Conservation (phyloP, 2,888 invertebrate species). For the Andrena haemorrhoa region DNA sequence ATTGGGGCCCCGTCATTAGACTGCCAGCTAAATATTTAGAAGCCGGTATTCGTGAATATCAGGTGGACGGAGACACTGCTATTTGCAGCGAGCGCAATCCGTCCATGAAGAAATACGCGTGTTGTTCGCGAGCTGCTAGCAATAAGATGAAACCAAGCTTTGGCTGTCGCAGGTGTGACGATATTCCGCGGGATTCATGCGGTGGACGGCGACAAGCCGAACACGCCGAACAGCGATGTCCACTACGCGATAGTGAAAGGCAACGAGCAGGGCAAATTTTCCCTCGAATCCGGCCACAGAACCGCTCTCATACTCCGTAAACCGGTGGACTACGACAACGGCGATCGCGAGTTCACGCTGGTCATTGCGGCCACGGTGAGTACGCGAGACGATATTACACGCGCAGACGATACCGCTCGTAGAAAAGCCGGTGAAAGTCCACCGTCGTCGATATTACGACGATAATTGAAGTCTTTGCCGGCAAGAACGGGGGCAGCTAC, state of each 20-base stretch:
- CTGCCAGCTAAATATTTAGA: no score
- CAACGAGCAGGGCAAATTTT: constrained; percentile 91
- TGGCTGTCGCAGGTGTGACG: constrained; percentile 88
- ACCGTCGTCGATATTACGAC: not conserved
- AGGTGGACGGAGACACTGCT: no score
- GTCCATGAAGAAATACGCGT: no score
- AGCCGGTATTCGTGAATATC: no score
- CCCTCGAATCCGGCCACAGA: constrained; percentile 92
- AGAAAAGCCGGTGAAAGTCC: constrained; percentile 50
- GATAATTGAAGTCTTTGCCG: not conserved
- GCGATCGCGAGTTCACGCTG: constrained; percentile 91
- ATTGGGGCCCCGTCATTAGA: no score
- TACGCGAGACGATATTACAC: constrained; percentile 54
- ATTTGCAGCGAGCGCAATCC: no score
- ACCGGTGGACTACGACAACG: constrained; percentile 92
- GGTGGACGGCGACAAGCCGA: constrained; percentile 93
- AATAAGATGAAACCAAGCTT: constrained; percentile 1
- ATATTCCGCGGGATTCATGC: constrained; percentile 93
- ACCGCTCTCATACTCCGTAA: constrained; percentile 91
- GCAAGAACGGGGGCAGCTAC: no score
- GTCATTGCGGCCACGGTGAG: constrained; percentile 92
- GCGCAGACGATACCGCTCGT: not conserved
- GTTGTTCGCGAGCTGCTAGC: no score
- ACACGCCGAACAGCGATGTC: constrained; percentile 94
- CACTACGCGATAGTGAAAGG: constrained; percentile 92